Evolutionary conservation across 2,797 vertebrate species (phyloP), one percentile per base, ranked within the genome.

Genomic region (Benthosema pterotum): DNA sequence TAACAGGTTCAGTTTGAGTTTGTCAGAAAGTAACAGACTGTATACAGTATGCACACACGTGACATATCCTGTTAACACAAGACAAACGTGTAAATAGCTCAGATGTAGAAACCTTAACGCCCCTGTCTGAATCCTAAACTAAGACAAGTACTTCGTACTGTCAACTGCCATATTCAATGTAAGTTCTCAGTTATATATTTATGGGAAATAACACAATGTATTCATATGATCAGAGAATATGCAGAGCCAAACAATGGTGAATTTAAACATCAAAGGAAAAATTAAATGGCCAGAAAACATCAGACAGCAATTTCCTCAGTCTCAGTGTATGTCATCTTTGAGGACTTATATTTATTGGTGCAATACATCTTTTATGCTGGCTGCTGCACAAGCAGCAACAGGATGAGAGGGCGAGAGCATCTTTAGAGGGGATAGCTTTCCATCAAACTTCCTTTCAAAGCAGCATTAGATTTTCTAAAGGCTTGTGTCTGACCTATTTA

Each of bases 341-440:
- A 93, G 88, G 83, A 87, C 90, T 93, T 93, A 95, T 93, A 95
- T 96, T 96, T 95, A 96, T 96, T 94, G 94, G 91, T 15, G 76
- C 78, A 75, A 83, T 90, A 79, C 70, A 80, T 84, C 71, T 85
- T 74, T 74, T 75, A 80, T 89, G 80, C 80, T 84, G 85, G 91
- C 93, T 94, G 93, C 93, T 92, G 94, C 93, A 92, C 92, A 92
- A 92, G 91, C 92, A 92, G 93, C 91, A 93, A 92, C 88, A 92
- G 91, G 89, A 92, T 89, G 94, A 91, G 92, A 90, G 91, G 88
- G 91, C 90, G 60, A 25, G 25, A 52, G 16, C 57, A 54, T 60
- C 46, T 51, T 65, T 65, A 66, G 66, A 59, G 93, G 93, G 91
- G 88, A 92, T 88, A 89, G 89, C 92, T 94, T 91, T 94, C 89